phyloP scores from a whole-genome alignment of 1,140 invertebrate species.

The Pissodes strobi region DNA sequence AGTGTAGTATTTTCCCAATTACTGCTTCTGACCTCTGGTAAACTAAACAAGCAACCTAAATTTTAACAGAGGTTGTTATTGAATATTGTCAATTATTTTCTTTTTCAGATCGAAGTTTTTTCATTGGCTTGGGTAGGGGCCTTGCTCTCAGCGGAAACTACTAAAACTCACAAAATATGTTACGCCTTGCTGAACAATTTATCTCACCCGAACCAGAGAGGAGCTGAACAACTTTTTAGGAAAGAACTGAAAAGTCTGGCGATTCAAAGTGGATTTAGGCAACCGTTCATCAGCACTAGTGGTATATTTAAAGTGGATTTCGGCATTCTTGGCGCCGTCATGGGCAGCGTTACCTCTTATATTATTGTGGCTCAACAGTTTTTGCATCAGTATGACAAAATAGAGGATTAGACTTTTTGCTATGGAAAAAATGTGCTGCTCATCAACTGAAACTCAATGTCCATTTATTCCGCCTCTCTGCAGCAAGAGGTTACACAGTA shows the following conservation, averaged over 20 bases:
- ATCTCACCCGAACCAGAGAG: conserved; percentile 9
- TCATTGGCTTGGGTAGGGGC: conserved; percentile 32
- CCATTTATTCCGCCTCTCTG: too few species aligned
- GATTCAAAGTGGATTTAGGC: conserved; percentile 18
- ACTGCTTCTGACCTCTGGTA: too few species aligned
- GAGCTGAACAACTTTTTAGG: conserved; percentile 18
- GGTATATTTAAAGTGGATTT: conserved; percentile 42
- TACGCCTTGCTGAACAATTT: conserved; percentile 33
- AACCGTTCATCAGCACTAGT: conserved; percentile 35
- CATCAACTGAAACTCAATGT: too few species aligned
- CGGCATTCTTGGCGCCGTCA: conserved; percentile 33
- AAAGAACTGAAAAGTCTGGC: conserved; percentile 32
- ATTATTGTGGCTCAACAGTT: conserved; percentile 42
- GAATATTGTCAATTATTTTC: too few species aligned
- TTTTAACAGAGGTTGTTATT: too few species aligned
- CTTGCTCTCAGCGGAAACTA: conserved; percentile 20
- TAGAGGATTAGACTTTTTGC: too few species aligned
- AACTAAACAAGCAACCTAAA: too few species aligned
- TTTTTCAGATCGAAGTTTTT: conserved; percentile 37
- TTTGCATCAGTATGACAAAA: conserved; percentile 14
- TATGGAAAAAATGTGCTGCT: too few species aligned
- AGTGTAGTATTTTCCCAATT: too few species aligned
- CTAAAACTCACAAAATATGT: conserved; percentile 30
- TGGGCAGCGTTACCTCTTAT: conserved; percentile 40
- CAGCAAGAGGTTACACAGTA: too few species aligned